Evolutionary conservation across 2,888 invertebrate species (phyloP).

Genomic region (Andrena flavipes): DNA sequence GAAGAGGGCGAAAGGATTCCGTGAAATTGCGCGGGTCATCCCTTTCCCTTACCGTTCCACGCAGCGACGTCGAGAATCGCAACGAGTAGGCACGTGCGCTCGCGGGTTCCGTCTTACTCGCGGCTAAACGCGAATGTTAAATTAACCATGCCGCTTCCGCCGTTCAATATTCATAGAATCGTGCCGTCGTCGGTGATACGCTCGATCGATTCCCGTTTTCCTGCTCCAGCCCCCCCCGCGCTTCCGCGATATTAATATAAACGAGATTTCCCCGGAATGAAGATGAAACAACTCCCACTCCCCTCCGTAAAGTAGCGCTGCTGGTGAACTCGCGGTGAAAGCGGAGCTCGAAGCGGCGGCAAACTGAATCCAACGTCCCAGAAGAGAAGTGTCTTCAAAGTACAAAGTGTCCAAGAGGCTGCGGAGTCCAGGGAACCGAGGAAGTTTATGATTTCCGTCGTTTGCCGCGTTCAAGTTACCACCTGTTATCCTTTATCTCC

Average conservation of each 20-base stretch:
- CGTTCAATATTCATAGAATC: conserved; percentile 61
- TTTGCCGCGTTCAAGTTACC: not conserved
- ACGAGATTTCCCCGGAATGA: too few species aligned
- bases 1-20: conserved; percentile 35
- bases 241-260: too few species aligned
- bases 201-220: conserved; percentile 17
- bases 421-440: too few species aligned
- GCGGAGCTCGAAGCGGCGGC: not conserved
- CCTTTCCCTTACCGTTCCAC: conserved; percentile 30
- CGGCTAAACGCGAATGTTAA: conserved; percentile 54
- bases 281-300: too few species aligned
- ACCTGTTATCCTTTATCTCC: not conserved
- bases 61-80: conserved; percentile 49
- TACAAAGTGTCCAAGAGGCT: not conserved
- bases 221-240: not conserved
- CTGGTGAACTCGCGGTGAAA: too few species aligned
- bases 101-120: not conserved
- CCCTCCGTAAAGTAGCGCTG: too few species aligned
- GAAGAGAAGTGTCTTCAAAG: not conserved
- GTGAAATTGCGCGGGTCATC: conserved; percentile 53
- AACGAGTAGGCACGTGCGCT: conserved; percentile 50
- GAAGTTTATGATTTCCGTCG: conserved; percentile 8
- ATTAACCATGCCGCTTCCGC: conserved; percentile 54
- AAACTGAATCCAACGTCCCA: not conserved
- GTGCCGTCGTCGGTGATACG: not conserved